Conservation (phyloP, 2,113 vertebrate genomes). For the Dissostichus mawsoni region DNA sequence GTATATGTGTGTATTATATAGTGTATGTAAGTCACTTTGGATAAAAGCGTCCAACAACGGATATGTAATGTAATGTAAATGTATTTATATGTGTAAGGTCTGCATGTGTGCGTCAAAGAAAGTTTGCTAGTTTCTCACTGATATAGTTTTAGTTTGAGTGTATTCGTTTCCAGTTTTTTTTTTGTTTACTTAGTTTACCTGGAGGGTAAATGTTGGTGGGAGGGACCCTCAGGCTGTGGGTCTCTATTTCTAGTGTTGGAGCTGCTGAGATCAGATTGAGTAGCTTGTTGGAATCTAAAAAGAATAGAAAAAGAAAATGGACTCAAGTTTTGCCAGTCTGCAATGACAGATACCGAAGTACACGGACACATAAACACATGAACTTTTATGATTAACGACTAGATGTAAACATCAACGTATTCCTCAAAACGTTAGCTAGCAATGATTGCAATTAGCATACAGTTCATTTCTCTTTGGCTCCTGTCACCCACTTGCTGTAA, state of each 20-base stretch:
- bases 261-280: constrained; percentile 53
- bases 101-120: background rate
- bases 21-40: too few species aligned
- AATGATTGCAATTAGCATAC: background rate
- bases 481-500: constrained; percentile 83
- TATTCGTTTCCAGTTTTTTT: constrained; percentile 1
- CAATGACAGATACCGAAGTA: constrained; percentile 2
- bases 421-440: background rate
- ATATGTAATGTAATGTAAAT: too few species aligned
- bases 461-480: background rate
- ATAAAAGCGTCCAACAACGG: too few species aligned
- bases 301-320: constrained; percentile 2
- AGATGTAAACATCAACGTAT: background rate
- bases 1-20: too few species aligned
- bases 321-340: background rate
- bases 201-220: constrained; percentile 42
- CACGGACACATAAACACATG: background rate
- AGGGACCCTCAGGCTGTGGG: constrained; percentile 18
- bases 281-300: constrained; percentile 64
- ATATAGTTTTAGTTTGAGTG: background rate
- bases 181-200: constrained; percentile 52
- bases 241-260: constrained; percentile 38
- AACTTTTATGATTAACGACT: background rate
- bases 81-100: background rate
- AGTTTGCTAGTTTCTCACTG: background rate